Conservation (phyloP, 23 tunicate genomes). For the Halocynthia aurantium region DNA sequence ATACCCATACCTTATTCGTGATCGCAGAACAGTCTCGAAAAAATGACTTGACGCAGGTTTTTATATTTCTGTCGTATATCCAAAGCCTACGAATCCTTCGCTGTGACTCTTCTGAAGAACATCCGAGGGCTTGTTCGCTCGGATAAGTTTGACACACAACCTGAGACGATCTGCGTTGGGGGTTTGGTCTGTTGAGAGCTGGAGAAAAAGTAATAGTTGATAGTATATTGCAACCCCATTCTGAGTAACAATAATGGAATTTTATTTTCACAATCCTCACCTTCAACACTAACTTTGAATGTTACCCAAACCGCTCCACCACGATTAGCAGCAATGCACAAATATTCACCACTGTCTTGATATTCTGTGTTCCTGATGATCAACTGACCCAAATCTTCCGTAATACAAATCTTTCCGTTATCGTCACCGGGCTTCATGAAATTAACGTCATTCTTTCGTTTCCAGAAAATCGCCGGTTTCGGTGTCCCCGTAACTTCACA, state of each 20-base stretch:
- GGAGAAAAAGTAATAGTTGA: too few relatives aligned
- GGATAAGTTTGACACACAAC: not conserved
- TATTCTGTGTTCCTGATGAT: not conserved
- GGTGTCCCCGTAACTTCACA: not conserved
- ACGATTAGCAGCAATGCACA: not conserved
- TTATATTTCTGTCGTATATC: not conserved
- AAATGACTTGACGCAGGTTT: not conserved
- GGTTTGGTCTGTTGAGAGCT: too few relatives aligned
- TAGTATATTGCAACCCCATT: too few relatives aligned
- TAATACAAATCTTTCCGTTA: not conserved
- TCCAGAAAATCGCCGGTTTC: not conserved
- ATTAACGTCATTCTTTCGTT: not conserved
- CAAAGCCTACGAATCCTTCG: not conserved
- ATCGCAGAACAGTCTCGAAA: constrained; percentile 1
- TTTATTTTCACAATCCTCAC: not conserved
- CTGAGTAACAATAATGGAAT: too few relatives aligned
- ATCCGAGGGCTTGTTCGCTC: constrained; percentile 1
- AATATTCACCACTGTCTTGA: not conserved
- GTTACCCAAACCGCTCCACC: not conserved
- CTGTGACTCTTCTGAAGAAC: not conserved
- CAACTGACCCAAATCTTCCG: not conserved
- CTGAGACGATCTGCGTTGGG: not conserved
- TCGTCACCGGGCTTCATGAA: not conserved
- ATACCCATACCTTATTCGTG: not conserved
- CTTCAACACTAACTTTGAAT: not conserved